Percentiles rank a stretch among this genome's conserved stretches.
These are phyloP conservation scores for Heliconius ismenius DNA, from an alignment of 2,888 invertebrate species.

Conservation along the genomic window DNA sequence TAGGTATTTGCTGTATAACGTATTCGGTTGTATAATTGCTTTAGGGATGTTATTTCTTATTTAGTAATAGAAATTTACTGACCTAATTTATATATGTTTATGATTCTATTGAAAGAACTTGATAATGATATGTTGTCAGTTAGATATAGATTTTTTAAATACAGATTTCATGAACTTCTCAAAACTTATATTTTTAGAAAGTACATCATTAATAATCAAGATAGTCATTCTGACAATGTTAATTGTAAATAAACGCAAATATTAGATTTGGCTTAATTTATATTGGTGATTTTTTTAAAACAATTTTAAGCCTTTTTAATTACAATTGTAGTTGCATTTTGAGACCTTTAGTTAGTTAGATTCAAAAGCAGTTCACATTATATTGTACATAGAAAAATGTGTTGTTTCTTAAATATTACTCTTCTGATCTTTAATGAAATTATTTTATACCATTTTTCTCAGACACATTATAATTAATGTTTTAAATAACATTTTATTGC, in stretches of 20 bases:
- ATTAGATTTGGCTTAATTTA: not conserved
- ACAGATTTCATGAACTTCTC: not conserved
- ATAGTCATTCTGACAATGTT: not conserved
- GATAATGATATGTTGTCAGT: slow-evolving; percentile 5
- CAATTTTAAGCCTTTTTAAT: not conserved
- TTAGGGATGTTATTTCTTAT: slow-evolving; percentile 2
- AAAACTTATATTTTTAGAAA: slow-evolving; percentile 9
- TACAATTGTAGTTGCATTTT: not conserved
- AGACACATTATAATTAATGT: not conserved
- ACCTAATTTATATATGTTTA: slow-evolving; percentile 26
- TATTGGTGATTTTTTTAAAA: not conserved
- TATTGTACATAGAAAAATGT: not conserved
- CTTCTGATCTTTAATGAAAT: not conserved
- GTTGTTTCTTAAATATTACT: not conserved
- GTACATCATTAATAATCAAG: not conserved
- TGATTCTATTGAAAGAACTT: not conserved
- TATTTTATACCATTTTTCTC: not conserved
- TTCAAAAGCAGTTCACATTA: not conserved
- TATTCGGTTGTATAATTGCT: not conserved
- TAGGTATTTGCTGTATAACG: not conserved
- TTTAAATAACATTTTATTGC: not conserved
- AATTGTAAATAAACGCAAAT: not conserved
- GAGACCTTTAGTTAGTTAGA: not conserved
- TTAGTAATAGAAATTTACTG: slow-evolving; percentile 12
- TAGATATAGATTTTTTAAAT: slow-evolving; percentile 13